Evolutionary conservation across 2,888 invertebrate species (phyloP), one percentile per base, ranked within the genome.

Genomic region (Zele albiditarsus): DNA sequence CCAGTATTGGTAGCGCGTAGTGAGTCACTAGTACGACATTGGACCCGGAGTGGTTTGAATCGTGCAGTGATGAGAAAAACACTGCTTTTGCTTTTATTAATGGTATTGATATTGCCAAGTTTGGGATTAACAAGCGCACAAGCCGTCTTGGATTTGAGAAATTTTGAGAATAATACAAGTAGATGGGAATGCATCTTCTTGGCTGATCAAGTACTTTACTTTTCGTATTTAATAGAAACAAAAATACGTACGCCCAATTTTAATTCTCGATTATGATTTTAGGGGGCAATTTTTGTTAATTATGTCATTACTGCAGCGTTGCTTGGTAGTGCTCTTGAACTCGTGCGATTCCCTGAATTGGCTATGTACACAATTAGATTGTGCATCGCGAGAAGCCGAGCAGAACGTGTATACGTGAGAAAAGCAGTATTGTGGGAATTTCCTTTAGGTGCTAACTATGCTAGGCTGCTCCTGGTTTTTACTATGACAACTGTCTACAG

Each of bases 201-300:
- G 79, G 96, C 97, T 0, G 98, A 98, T 89, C 97, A 98, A 83
- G 89, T 88, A 77, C 27, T 10, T 33, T 3, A 78, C 31, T 16
- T n/a, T 60, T 14, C 14, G 42, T 62, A 57, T 27, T 20, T 31
- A 31, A 8, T 33, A 23, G 3, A 28, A 57, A 28, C 10, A 65
- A 25, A 28, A 53, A 23, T 20, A n/a, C 10, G 57, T 1, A 27
- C 68, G 75, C 67, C 33, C 58, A 0, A 33, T 25, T 66, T 12
- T 27, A 60, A 60, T 27, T 23, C 3, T 28, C 23, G 4, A 5
- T 31, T 3, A 3, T 1, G 16, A 28, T 74, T 82, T 20, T 68
- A 89, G 90, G 98, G 98, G 81, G 98, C 98, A 4, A 95, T 98
- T 88, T 98, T 98, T 90, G 97, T 98, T 27, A 98, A 98, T 90